These are phyloP conservation scores for Lypha dubia DNA, from an alignment of 2,888 invertebrate genomes.

Conservation along the genomic window DNA sequence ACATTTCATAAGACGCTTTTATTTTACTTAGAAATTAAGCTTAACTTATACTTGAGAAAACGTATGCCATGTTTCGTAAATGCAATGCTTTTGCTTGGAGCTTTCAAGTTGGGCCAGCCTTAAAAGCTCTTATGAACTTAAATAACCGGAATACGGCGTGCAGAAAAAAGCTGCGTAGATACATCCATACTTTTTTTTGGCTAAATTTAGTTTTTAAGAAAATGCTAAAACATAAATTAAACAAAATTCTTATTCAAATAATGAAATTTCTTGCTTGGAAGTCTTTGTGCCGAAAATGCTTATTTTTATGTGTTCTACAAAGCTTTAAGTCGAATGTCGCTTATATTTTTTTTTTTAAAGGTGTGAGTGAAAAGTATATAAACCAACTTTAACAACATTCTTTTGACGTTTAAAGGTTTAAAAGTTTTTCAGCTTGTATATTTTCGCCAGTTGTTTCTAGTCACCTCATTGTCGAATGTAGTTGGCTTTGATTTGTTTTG, in stretches of 20 bases:
- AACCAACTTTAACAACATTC: background rate
- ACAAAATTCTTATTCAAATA: background rate
- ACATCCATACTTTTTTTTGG: too few relatives aligned
- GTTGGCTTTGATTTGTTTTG: constrained; percentile 48
- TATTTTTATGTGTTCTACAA: constrained; percentile 7
- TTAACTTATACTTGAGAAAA: constrained; percentile 19
- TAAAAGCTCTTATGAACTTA: background rate
- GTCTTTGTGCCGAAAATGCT: background rate
- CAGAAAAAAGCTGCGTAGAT: too few relatives aligned
- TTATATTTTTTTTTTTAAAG: background rate
- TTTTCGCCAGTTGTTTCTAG: background rate
- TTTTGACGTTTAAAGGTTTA: constrained; percentile 11
- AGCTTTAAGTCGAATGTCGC: constrained; percentile 30
- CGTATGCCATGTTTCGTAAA: background rate
- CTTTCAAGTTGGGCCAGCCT: constrained; percentile 38
- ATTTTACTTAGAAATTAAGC: constrained; percentile 17
- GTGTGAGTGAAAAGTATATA: constrained; percentile 14
- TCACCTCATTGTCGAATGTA: constrained; percentile 4
- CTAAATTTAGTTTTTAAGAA: constrained; percentile 21
- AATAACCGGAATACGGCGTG: constrained; percentile 21
- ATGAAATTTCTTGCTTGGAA: background rate
- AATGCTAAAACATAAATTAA: constrained; percentile 5
- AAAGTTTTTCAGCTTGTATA: background rate
- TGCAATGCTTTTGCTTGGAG: constrained; percentile 11
- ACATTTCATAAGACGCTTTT: constrained; percentile 30